Conservation (phyloP, 2,888 invertebrate species). For the Lasioglossum marginatum region DNA sequence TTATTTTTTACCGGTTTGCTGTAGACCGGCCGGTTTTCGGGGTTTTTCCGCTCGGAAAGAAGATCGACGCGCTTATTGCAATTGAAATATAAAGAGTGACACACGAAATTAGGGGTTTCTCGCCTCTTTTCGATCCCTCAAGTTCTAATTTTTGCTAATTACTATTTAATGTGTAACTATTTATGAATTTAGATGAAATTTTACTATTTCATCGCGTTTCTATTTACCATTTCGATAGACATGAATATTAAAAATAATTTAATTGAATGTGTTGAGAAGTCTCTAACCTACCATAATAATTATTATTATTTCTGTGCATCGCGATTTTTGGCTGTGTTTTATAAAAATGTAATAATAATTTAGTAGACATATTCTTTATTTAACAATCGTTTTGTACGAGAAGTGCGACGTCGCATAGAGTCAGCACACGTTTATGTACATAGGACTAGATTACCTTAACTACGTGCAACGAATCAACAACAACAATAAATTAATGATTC, state of each 20-base stretch:
- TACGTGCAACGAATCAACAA: conserved; percentile 34
- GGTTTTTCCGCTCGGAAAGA: not conserved
- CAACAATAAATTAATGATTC: conserved; percentile 55
- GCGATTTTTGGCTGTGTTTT: not conserved
- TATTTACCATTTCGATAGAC: too few species aligned
- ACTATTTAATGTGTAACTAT: too few species aligned
- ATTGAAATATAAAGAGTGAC: not conserved
- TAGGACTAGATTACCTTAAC: conserved; percentile 75
- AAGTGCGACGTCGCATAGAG: conserved; percentile 54
- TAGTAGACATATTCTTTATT: conserved; percentile 47
- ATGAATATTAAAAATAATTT: too few species aligned
- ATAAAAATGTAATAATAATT: not conserved
- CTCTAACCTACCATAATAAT: too few species aligned
- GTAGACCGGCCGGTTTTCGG: not conserved
- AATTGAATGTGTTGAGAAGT: too few species aligned
- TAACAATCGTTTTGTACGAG: conserved; percentile 29
- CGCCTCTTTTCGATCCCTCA: not conserved
- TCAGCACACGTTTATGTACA: conserved; percentile 58
- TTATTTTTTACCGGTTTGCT: conserved; percentile 28
- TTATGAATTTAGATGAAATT: too few species aligned
- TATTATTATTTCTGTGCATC: too few species aligned
- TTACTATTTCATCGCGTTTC: not conserved
- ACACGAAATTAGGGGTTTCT: not conserved
- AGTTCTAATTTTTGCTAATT: not conserved
- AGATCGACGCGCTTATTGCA: not conserved